phyloP scores from a whole-genome alignment of 53 echinoderm and acorn worm species.

The Mesocentrotus franciscanus region DNA sequence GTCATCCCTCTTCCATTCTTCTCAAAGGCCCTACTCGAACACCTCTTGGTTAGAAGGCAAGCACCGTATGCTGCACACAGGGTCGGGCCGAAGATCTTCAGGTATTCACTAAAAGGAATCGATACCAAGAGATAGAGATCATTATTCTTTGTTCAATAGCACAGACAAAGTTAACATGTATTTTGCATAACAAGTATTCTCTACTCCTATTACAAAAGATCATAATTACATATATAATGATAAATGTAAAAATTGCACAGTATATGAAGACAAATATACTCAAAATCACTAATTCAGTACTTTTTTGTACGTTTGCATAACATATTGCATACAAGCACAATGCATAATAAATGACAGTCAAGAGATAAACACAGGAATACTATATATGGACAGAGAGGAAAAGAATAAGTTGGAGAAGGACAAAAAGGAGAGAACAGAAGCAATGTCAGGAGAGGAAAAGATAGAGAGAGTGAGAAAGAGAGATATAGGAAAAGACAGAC shows the following conservation, averaged over 20 bases:
- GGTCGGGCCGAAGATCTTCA: conserved; percentile 77
- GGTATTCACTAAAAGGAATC: conserved; percentile 65
- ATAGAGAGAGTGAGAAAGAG: too few species aligned
- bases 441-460: too few species aligned
- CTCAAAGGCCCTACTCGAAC: conserved; percentile 79
- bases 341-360: too few species aligned
- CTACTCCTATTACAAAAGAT: too few species aligned
- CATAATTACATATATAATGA: background rate
- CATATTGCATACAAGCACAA: too few species aligned
- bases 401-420: background rate
- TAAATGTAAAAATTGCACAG: background rate
- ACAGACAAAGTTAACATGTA: background rate
- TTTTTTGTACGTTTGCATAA: too few species aligned
- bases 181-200: background rate
- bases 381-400: background rate
- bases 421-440: too few species aligned
- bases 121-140: background rate
- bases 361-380: too few species aligned
- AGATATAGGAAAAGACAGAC: too few species aligned
- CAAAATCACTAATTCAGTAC: too few species aligned
- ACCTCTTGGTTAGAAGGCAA: conserved; percentile 91
- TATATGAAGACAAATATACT: too few species aligned
- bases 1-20: conserved; percentile 80
- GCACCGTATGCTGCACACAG: conserved; percentile 92
- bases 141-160: background rate